Evolutionary conservation across 2,113 vertebrate species (phyloP), one percentile per base, ranked within the genome.

Genomic region (Menidia beryllina): DNA sequence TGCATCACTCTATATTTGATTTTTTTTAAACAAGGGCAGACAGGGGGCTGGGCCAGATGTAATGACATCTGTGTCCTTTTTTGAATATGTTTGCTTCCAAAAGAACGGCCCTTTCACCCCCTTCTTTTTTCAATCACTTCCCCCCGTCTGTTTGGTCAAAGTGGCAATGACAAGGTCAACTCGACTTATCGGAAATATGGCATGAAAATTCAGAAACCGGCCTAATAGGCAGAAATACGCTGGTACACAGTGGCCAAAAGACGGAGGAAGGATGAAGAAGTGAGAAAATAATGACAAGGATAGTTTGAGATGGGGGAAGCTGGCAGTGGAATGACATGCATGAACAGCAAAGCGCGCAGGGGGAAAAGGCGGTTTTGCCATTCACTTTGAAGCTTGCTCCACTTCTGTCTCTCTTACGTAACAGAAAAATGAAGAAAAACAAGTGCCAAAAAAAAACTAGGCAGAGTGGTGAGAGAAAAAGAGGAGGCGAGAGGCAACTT

Each of bases 371-470:
- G 68, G 88, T 87, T 91, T 91, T 91, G 82, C 87, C 89, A 91
- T 91, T 92, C 88, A 83, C 92, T 93, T 93, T 93, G 89, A 93
- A 93, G 92, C 83, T 81, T 88, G 87, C 82, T 88, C 88, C 70
- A 90, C 88, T 90, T 90, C 87, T 90, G 86, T 86, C 86, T 82
- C 76, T 78, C 88, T 92, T 92, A 91, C 69, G 54, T 89, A 91
- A 92, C 74, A 77, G 85, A 83, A 83, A 87, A 85, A 76, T 81
- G 82, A 77, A 86, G 87, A 87, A 89, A 89, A 90, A 89, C 78
- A 91, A 88, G 85, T 78, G 78, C 83, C 73, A 81, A 82, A 84
- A 77, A 52, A 60, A 87, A 84, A 83, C 66, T 61, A 81, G 64
- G 74, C 77, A 82, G 80, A 67, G 65, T 70, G 54, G 38, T 67